A percentile compares a stretch with the other conserved stretches of the same genome.
These are phyloP conservation scores for Thecocarcelia acutangulata DNA, from an alignment of 2,888 invertebrate genomes.

Conservation along the genomic window DNA sequence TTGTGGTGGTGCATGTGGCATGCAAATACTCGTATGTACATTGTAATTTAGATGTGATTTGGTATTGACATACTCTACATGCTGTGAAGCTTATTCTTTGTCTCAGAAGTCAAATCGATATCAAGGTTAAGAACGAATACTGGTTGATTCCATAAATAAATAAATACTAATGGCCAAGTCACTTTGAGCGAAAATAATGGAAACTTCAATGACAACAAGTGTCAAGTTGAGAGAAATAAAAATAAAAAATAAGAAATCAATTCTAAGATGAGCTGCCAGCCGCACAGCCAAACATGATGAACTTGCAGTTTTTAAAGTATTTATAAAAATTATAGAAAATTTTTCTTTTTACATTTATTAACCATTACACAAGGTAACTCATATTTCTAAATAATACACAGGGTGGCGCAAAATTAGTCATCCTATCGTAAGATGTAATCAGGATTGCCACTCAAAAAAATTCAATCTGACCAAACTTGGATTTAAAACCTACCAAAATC, in stretches of 20 bases:
- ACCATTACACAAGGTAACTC: too few species aligned
- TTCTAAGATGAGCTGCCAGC: constrained; percentile 1
- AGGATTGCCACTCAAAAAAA: too few species aligned
- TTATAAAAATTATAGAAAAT: constrained; percentile 9
- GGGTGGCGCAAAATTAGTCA: too few species aligned
- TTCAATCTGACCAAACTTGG: too few species aligned
- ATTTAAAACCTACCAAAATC: too few species aligned
- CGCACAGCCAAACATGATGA: constrained; percentile 22
- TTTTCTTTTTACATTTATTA: constrained; percentile 1
- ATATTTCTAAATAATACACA: too few species aligned
- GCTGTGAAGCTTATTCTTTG: constrained; percentile 4
- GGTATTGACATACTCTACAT: constrained; percentile 27
- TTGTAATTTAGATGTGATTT: constrained; percentile 12
- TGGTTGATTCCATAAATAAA: constrained; percentile 1
- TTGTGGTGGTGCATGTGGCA: neutral
- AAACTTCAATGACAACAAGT: constrained; percentile 42
- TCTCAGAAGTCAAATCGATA: constrained; percentile 33
- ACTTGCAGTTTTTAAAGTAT: constrained; percentile 5
- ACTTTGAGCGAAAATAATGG: constrained; percentile 43
- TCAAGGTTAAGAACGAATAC: constrained; percentile 58
- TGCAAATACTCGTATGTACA: constrained; percentile 1
- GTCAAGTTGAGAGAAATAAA: constrained; percentile 11
- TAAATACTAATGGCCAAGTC: neutral
- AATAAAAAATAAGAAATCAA: too few species aligned
- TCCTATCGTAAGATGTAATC: too few species aligned